phyloP scores from a whole-genome alignment of 2,797 vertebrate genomes.

The Cygnus olor region DNA sequence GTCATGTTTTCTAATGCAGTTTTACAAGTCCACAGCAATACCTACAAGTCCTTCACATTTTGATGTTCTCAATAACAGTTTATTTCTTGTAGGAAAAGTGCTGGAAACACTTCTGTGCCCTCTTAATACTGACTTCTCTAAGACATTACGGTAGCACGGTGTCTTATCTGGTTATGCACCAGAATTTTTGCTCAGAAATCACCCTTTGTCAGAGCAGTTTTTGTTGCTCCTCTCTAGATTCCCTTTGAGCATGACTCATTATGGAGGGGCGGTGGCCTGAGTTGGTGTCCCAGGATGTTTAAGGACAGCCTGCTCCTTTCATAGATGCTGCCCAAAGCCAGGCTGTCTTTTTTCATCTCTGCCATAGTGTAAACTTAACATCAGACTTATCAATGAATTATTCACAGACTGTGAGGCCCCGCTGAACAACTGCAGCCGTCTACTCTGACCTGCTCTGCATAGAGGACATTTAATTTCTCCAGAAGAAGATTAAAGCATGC shows the following conservation, averaged over 20 bases:
- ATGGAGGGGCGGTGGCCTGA: not conserved
- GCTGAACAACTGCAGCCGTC: not conserved
- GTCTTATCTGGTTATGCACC: not conserved
- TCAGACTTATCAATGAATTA: not conserved
- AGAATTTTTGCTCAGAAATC: not conserved
- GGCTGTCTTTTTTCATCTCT: not conserved
- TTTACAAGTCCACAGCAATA: not conserved
- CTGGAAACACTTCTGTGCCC: not conserved
- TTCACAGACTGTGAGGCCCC: not conserved
- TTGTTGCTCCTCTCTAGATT: not conserved
- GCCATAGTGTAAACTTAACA: not conserved
- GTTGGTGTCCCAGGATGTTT: not conserved
- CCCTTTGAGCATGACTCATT: not conserved
- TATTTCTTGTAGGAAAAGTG: not conserved
- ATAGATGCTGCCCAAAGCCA: not conserved
- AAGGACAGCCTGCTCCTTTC: not conserved
- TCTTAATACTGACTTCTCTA: not conserved
- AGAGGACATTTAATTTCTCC: not conserved
- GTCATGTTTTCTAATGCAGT: not conserved
- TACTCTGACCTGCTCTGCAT: not conserved
- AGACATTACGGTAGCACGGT: not conserved
- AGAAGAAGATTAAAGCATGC: not conserved
- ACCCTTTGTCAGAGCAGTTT: not conserved
- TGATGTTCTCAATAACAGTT: not conserved
- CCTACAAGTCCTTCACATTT: not conserved